Base-by-base conservation (phyloP, 2,113 vertebrate genomes). In the Sebastes fasciatus region DNA sequence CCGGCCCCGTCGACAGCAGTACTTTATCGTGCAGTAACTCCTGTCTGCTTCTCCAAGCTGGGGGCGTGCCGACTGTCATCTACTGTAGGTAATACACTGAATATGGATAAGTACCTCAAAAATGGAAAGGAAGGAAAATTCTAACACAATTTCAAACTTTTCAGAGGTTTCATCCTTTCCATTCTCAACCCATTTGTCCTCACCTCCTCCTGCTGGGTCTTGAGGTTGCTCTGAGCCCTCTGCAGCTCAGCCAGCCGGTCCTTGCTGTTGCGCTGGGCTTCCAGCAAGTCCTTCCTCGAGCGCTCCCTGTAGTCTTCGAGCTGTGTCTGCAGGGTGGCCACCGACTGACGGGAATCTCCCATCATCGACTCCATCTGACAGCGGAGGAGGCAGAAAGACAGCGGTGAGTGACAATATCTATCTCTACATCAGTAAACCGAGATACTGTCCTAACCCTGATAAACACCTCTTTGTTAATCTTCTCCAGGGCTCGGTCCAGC, bases 261-360 rank as follows among this genome's bases (percentile, higher is more conserved):
- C 75, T 98, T 98, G 86, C 92, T 93, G 86, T 94, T 95, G 34
- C 96, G 96, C 79, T 98, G 98, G 4, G 95, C 96, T 0, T 99
- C 98, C 0, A 89, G 93, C 68, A 98, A 88, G 82, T 99, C 98
- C 84, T 94, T 95, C 58, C 97, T 95, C 0, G 97, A 96, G 52
- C 97, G 97, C 77, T 99, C 98, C 88, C 95, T 95, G 76, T 96
- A 97, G 49, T 98, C 98, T 11, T 98, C 97, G 76, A 99, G 90
- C 89, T 99, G 97, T 0, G 92, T 73, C 77, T 96, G 96, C 54
- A 99, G 94, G 1, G 48, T 8, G 0, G 90, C 85, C 61, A 99
- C 93, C 0, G 97, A 96, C 79, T 95, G 95, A 54, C 96, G 95
- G 0, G 98, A 99, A 34, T 98, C 96, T 6, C 91, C 91, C 4